phyloP scores from a whole-genome alignment of 92 coral and sea anemone species.

The Umimayanthus chanpuru region DNA sequence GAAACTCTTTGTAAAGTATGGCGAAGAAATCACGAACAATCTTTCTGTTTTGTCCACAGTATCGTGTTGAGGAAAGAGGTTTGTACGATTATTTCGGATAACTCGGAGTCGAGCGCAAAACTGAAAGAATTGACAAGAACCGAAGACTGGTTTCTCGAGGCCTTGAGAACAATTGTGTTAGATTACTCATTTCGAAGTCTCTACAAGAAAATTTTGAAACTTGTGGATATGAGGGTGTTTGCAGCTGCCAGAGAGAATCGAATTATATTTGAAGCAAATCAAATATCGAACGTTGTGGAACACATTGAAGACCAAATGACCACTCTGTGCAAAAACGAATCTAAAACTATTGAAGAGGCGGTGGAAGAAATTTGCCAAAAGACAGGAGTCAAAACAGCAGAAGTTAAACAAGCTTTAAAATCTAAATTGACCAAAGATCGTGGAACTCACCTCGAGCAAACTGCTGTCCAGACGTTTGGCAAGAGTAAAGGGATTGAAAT shows the following conservation, averaged over 20 bases:
- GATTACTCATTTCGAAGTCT: conserved; percentile 31
- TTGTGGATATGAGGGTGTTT: conserved; percentile 56
- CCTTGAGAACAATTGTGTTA: conserved; percentile 49
- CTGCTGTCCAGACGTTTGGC: conserved; percentile 73
- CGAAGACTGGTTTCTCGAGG: conserved; percentile 34
- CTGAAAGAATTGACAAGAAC: conserved; percentile 29
- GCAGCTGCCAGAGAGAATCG: conserved; percentile 64
- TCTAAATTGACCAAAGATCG: conserved; percentile 82
- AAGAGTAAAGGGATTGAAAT: conserved; percentile 69
- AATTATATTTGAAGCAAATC: conserved; percentile 47
- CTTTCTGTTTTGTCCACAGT: conserved; percentile 83
- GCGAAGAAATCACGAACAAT: conserved; percentile 73
- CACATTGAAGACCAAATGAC: conserved; percentile 56
- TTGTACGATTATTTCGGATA: conserved; percentile 47
- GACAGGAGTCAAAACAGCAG: conserved; percentile 55
- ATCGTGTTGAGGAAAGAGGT: conserved; percentile 61
- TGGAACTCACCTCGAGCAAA: conserved; percentile 83
- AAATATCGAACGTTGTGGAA: conserved; percentile 52
- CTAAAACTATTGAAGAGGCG: conserved; percentile 69
- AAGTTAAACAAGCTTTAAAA: conserved; percentile 74
- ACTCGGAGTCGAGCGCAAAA: conserved; percentile 23
- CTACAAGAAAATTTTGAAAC: conserved; percentile 58
- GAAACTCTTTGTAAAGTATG: conserved; percentile 80
- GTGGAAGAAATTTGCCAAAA: conserved; percentile 83
- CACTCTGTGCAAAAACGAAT: conserved; percentile 77